phyloP scores from a whole-genome alignment of 2,113 vertebrate genomes.

The Chunga burmeisteri region DNA sequence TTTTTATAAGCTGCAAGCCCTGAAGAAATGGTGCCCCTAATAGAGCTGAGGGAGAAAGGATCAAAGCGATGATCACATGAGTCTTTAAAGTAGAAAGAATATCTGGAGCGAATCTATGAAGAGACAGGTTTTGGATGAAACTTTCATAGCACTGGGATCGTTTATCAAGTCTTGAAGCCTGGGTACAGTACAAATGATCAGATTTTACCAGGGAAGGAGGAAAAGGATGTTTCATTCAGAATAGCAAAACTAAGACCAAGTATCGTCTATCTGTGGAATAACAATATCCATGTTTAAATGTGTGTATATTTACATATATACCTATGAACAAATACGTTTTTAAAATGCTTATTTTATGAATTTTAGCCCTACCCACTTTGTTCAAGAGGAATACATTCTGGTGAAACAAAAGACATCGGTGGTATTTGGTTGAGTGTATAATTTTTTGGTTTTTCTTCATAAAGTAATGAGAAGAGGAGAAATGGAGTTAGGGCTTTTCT shows the following conservation, averaged over 20 bases:
- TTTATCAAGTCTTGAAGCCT: slow-evolving; percentile 53
- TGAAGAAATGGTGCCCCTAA: slow-evolving; percentile 51
- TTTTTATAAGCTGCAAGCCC: slow-evolving; percentile 65
- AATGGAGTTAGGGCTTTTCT: slow-evolving; percentile 1
- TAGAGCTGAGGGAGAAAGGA: slow-evolving; percentile 54
- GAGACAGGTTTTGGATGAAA: slow-evolving; percentile 58
- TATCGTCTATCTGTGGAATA: background rate
- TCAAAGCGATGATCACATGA: slow-evolving; percentile 64
- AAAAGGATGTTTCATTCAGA: background rate
- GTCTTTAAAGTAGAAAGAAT: slow-evolving; percentile 63
- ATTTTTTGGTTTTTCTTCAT: background rate
- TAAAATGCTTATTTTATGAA: fast-evolving
- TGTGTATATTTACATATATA: background rate
- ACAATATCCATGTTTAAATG: background rate
- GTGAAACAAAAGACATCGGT: background rate
- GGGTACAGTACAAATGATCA: slow-evolving; percentile 5
- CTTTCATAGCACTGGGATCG: slow-evolving; percentile 32
- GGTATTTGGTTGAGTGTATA: background rate
- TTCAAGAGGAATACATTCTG: background rate
- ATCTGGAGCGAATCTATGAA: slow-evolving; percentile 56
- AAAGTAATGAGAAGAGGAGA: background rate
- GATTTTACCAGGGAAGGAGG: slow-evolving; percentile 18
- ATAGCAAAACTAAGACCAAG: background rate
- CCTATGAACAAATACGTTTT: background rate
- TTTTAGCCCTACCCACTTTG: background rate